Conservation (phyloP, 2,888 invertebrate species). For the Rhagophthalmus giganteus region DNA sequence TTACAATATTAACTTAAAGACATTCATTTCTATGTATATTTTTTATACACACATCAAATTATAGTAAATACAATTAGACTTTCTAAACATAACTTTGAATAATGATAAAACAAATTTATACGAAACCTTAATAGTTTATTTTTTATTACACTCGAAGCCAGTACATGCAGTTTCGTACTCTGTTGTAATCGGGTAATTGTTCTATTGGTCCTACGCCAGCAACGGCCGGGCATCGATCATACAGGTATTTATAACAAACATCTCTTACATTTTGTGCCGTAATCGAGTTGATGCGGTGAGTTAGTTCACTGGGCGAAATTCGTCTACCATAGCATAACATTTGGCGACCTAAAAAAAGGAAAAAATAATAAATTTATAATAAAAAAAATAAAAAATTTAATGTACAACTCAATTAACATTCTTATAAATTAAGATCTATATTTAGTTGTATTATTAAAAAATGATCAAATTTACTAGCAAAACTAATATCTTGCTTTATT, state of each 20-base stretch:
- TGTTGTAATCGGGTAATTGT: slow-evolving; percentile 86
- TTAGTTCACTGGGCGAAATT: slow-evolving; percentile 92
- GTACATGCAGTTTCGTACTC: slow-evolving; percentile 83
- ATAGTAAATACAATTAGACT: too few species aligned
- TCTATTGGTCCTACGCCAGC: slow-evolving; percentile 95
- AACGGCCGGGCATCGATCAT: slow-evolving; percentile 90
- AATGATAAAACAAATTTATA: not conserved
- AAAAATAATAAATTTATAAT: too few species aligned
- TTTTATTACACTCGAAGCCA: slow-evolving; percentile 85
- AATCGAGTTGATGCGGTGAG: slow-evolving; percentile 89
- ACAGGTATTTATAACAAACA: slow-evolving; percentile 90
- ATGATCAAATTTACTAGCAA: too few species aligned
- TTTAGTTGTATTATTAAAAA: too few species aligned
- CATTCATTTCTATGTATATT: too few species aligned
- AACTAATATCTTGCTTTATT: too few species aligned
- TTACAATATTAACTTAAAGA: too few species aligned
- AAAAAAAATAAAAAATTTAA: too few species aligned
- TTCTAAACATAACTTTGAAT: too few species aligned
- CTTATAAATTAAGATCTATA: too few species aligned
- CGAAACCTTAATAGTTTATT: not conserved
- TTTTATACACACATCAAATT: too few species aligned
- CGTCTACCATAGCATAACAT: slow-evolving; percentile 96
- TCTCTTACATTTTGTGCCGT: slow-evolving; percentile 81
- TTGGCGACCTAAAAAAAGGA: slow-evolving; percentile 83
- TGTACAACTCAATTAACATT: too few species aligned